phyloP scores from a whole-genome alignment of 1,140 invertebrate genomes.

The Thereuonema tuberculata region DNA sequence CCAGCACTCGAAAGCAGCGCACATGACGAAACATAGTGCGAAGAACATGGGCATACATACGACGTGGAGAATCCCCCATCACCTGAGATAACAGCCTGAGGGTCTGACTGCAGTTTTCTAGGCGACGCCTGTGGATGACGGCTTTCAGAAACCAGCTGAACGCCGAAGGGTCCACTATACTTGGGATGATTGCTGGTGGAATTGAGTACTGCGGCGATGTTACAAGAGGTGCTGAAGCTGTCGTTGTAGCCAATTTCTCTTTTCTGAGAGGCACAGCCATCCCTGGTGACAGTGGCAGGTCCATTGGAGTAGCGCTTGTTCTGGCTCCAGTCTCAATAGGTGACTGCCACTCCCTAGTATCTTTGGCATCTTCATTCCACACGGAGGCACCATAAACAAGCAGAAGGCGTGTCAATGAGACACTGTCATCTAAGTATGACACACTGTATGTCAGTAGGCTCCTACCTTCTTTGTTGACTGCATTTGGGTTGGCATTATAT shows the following conservation, averaged over 20 bases:
- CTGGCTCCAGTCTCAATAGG: background rate
- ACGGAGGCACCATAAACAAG: conserved; percentile 28
- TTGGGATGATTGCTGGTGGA: background rate
- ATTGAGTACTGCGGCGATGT: background rate
- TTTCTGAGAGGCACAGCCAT: background rate
- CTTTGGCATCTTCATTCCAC: conserved; percentile 18
- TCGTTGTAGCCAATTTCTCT: background rate
- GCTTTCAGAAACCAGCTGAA: conserved; percentile 25
- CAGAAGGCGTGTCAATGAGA: conserved; percentile 25
- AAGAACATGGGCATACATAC: conserved; percentile 25
- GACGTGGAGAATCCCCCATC: conserved; percentile 23
- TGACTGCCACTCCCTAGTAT: background rate
- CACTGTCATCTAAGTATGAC: conserved; percentile 25
- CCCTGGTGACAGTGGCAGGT: background rate
- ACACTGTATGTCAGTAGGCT: conserved; percentile 28
- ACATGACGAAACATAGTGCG: conserved; percentile 26
- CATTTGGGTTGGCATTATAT: conserved; percentile 25
- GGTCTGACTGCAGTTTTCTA: conserved; percentile 19
- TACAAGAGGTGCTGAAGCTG: background rate
- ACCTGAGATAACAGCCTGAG: conserved; percentile 19
- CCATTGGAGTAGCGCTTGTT: background rate
- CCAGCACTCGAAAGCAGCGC: conserved; percentile 23
- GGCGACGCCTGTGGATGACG: conserved; percentile 18
- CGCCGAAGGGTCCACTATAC: conserved; percentile 12
- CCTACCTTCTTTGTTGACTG: conserved; percentile 23